These are phyloP conservation scores for Lepidotrigona ventralis DNA, from an alignment of 1,140 invertebrate species.

Conservation along the genomic window DNA sequence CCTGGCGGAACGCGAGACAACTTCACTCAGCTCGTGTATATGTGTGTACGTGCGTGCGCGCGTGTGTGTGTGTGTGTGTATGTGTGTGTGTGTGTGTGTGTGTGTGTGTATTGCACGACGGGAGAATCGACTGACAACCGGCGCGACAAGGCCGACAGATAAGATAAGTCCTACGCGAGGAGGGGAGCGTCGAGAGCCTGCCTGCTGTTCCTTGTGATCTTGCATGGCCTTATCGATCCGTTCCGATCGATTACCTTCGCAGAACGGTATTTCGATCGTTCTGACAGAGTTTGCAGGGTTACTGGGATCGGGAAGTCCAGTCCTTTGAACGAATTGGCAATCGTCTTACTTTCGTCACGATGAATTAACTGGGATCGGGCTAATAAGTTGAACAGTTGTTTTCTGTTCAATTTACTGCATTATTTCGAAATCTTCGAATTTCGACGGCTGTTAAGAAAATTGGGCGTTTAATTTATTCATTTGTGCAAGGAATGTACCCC, in stretches of 20 bases:
- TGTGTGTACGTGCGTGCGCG: too few species aligned
- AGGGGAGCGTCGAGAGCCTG: neutral
- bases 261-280: neutral
- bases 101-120: neutral
- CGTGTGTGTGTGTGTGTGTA: too few species aligned
- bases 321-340: fast-evolving
- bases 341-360: neutral
- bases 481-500: too few species aligned
- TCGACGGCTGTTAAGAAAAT: too few species aligned
- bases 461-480: too few species aligned
- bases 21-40: neutral
- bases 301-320: neutral
- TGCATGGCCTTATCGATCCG: conserved; percentile 9
- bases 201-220: conserved; percentile 2
- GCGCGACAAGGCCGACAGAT: conserved; percentile 1
- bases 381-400: neutral
- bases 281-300: neutral
- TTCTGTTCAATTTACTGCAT: neutral
- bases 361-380: neutral
- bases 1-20: conserved; percentile 62
- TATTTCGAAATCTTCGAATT: neutral
- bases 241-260: neutral
- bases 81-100: too few species aligned
- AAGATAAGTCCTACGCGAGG: conserved; percentile 24
- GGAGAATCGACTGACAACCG: neutral